Evolutionary conservation across 2,113 vertebrate species (phyloP).

Genomic region (Orcinus orca): DNA sequence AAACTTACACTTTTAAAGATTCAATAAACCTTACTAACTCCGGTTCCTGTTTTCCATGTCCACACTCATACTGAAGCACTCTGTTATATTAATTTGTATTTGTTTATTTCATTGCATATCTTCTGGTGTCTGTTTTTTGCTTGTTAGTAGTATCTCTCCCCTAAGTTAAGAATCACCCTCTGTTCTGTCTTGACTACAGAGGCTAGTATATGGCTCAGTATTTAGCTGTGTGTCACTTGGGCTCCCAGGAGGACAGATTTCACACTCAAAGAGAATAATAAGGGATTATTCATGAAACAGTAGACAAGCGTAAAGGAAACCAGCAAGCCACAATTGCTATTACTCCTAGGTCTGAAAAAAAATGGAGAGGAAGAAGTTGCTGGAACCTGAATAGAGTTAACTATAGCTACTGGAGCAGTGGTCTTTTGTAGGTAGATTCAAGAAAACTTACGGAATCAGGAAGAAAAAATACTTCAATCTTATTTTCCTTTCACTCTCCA

Average conservation of each 20-base stretch:
- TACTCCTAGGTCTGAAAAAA: background rate
- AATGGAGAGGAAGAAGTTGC: background rate
- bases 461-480: background rate
- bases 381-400: background rate
- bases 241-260: background rate
- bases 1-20: slow-evolving; percentile 6
- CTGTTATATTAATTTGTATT: background rate
- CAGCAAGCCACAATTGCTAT: background rate
- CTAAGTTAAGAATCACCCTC: background rate
- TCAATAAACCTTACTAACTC: background rate
- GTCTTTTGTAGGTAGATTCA: background rate
- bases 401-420: background rate
- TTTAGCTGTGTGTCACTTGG: background rate
- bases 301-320: background rate
- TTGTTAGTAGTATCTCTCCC: background rate
- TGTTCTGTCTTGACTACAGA: background rate
- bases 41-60: background rate
- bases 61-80: background rate
- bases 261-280: background rate
- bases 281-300: background rate
- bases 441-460: background rate
- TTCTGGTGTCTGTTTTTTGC: background rate
- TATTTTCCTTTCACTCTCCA: background rate
- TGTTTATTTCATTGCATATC: background rate
- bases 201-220: background rate